These are phyloP conservation scores for Achlya flavicornis DNA, from an alignment of 2,888 invertebrate species.

Conservation along the genomic window DNA sequence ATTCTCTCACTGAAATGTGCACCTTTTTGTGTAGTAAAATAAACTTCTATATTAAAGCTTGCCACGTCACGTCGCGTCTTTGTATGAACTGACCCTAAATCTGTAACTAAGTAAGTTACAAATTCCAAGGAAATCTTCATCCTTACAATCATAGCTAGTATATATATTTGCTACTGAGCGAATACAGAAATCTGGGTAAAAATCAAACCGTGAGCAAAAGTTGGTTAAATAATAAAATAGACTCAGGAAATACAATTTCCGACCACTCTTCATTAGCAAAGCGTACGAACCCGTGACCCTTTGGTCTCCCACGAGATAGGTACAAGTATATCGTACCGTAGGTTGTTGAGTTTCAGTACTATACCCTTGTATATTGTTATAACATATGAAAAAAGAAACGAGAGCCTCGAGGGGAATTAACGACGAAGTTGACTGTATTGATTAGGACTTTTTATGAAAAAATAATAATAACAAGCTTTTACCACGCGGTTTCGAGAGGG, in stretches of 20 bases:
- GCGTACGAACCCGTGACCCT: constrained; percentile 2
- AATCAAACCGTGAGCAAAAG: not conserved
- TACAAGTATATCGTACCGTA: not conserved
- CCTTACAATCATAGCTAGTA: too few relatives aligned
- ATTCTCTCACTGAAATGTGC: too few relatives aligned
- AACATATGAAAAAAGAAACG: not conserved
- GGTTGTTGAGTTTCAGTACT: not conserved
- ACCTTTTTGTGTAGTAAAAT: too few relatives aligned
- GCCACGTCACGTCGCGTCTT: too few relatives aligned
- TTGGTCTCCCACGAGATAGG: constrained; percentile 4
- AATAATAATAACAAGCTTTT: not conserved
- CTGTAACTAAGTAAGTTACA: too few relatives aligned
- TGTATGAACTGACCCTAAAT: too few relatives aligned
- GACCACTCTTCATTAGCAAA: constrained; percentile 11
- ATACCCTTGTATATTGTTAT: constrained; percentile 2
- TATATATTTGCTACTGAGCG: too few relatives aligned
- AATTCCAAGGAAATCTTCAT: too few relatives aligned
- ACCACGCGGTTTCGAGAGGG: not conserved
- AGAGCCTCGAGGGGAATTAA: constrained; percentile 1
- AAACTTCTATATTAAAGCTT: too few relatives aligned
- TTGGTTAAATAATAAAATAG: constrained; percentile 11
- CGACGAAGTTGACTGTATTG: not conserved
- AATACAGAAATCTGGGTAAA: not conserved
- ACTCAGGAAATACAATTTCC: constrained; percentile 10
- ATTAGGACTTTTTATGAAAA: not conserved